Percentiles rank a stretch among this genome's conserved stretches.
Evolutionary conservation across 30 jellyfish, hydroid and myxozoan species (phyloP).

Genomic region (Calvadosia cruxmelitensis): DNA sequence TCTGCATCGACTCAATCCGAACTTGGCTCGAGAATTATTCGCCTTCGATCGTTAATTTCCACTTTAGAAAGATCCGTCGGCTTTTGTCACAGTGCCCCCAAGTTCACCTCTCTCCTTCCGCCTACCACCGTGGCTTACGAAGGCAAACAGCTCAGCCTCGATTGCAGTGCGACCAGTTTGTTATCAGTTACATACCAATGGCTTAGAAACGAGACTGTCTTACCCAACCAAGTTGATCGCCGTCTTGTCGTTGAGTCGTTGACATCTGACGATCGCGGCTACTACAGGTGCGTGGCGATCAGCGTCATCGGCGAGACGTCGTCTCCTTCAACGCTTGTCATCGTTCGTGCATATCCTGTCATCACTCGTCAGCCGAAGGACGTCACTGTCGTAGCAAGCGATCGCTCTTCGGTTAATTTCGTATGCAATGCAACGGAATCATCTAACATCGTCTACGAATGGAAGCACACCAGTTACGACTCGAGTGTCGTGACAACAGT

Average conservation of each 20-base stretch:
- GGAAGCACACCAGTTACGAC: conserved; percentile 50
- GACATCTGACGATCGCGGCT: conserved; percentile 42
- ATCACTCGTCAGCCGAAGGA: conserved; percentile 41
- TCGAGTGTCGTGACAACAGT: conserved; percentile 16
- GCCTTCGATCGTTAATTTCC: neutral
- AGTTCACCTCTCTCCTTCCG: conserved; percentile 6
- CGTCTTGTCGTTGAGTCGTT: conserved; percentile 17
- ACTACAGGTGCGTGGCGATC: conserved; percentile 41
- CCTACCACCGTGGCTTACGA: conserved; percentile 35
- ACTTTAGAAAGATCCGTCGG: conserved; percentile 8
- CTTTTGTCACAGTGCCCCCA: conserved; percentile 50
- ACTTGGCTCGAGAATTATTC: neutral
- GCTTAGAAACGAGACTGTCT: conserved; percentile 47
- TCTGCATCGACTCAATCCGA: neutral
- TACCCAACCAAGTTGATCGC: conserved; percentile 36
- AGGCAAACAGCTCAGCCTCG: conserved; percentile 37
- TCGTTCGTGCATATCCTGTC: conserved; percentile 7
- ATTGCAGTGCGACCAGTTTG: conserved; percentile 25
- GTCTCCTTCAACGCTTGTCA: conserved; percentile 36
- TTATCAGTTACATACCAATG: conserved; percentile 35
- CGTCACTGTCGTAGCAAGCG: conserved; percentile 11
- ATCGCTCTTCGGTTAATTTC: conserved; percentile 14
- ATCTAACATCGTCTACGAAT: conserved; percentile 18
- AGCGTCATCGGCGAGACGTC: conserved; percentile 24
- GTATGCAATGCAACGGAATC: conserved; percentile 54